Evolutionary conservation across 2,797 vertebrate species (phyloP), one percentile per base, ranked within the genome.

Genomic region (Trematocara caparti): DNA sequence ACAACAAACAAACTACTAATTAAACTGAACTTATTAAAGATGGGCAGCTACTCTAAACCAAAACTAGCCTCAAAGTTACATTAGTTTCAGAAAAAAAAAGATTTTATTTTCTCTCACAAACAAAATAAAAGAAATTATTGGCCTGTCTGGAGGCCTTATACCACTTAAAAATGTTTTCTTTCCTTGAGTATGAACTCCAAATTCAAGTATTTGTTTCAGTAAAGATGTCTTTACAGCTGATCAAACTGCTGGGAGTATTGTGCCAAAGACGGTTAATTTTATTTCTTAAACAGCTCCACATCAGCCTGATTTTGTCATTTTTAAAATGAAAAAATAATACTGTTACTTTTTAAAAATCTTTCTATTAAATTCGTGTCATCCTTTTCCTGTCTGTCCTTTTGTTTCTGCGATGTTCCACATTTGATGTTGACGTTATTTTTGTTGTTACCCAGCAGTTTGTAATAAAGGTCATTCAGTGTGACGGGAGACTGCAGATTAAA

Each of bases 221-320:
- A 0, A 51, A 51, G 4, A 24, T 24, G 50, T 51, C 0, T 51
- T 51, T 8, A 8, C 2, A 3, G 50, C 21, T 51, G 50, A 51
- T 51, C 21, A 51, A 51, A 51, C 0, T 51, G 5, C 49, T 21
- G 19, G 11, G 12, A 24, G 2, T 3, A 13, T 4, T 0, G 1
- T 24, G 49, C 49, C 0, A 24, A 51, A 51, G 49, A 24, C 1
- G 10, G 10, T 50, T 50, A 0, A 50, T 1, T 4, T 50, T 6
- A 50, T 0, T 50, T 50, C 45, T 48, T 48, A 48, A 48, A 0
- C 1, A 51, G 21, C 50, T 4, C 0, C 21, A 51, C 50, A 51
- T 51, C 12, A 51, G 0, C 50, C 4, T 8, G 50, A 24, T 1
- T 51, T 51, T 51, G 50, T 24, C 1, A 51, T 13, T 51, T 51